A percentile compares a stretch with the other conserved stretches of the same genome.
phyloP scores from a whole-genome alignment of 2,888 invertebrate genomes.

The Pseudococcus jackbeardsleyi region DNA sequence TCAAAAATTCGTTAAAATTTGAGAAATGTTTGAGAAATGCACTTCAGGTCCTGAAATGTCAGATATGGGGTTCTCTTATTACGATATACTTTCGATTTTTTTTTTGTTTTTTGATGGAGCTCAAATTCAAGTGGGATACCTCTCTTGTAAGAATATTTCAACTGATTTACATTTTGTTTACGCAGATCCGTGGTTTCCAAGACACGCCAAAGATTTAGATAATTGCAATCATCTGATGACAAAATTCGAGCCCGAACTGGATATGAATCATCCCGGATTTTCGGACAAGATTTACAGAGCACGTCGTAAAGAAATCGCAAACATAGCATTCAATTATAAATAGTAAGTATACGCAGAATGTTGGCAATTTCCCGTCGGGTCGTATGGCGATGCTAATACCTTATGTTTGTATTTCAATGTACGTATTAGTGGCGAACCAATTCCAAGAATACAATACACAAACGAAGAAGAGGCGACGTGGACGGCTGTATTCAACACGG shows the following conservation, averaged over 20 bases:
- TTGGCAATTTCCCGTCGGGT: too few relatives aligned
- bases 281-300: slow-evolving; percentile 93
- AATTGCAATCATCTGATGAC: slow-evolving; percentile 98
- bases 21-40: too few relatives aligned
- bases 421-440: slow-evolving; percentile 81
- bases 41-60: too few relatives aligned
- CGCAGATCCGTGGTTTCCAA: slow-evolving; percentile 92
- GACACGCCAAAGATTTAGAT: slow-evolving; percentile 94
- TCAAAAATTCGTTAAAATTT: too few relatives aligned
- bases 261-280: slow-evolving; percentile 98
- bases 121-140: too few relatives aligned
- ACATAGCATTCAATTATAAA: slow-evolving; percentile 96
- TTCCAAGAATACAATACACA: slow-evolving; percentile 89
- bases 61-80: too few relatives aligned
- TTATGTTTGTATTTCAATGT: too few relatives aligned
- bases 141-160: too few relatives aligned
- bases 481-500: slow-evolving; percentile 93
- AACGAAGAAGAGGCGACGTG: slow-evolving; percentile 93
- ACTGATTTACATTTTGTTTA: too few relatives aligned
- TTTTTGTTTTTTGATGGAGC: too few relatives aligned
- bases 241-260: slow-evolving; percentile 97
- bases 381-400: too few relatives aligned
- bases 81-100: too few relatives aligned
- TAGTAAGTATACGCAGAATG: slow-evolving; percentile 80
- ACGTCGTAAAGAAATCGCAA: slow-evolving; percentile 94